A percentile compares a stretch with the other conserved stretches of the same genome.
These are phyloP conservation scores for Plagodis pulveraria DNA, from an alignment of 2,888 invertebrate genomes.

Conservation along the genomic window DNA sequence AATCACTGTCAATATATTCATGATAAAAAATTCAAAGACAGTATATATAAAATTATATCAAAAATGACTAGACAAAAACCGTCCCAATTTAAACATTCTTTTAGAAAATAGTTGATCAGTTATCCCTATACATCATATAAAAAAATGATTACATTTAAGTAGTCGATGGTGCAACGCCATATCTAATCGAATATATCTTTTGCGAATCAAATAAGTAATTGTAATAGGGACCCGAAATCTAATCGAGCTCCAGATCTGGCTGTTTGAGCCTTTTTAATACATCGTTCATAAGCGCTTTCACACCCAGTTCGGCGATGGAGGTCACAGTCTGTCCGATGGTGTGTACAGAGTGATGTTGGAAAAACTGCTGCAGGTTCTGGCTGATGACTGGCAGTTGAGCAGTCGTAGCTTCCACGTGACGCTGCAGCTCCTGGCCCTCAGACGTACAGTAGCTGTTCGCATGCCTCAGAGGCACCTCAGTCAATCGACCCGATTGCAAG, in stretches of 20 bases:
- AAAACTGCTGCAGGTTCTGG: conserved; percentile 14
- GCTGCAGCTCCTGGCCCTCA: conserved; percentile 20
- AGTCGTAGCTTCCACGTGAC: conserved; percentile 16
- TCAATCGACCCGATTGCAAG: conserved; percentile 28
- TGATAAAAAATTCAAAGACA: no score
- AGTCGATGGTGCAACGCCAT: no score
- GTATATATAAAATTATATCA: no score
- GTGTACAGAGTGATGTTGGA: no score
- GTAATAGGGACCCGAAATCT: not conserved
- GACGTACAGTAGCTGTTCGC: conserved; percentile 22
- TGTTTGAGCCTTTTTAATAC: conserved; percentile 5
- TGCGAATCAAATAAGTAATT: no score
- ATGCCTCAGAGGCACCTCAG: conserved; percentile 28
- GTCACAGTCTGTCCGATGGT: conserved; percentile 2
- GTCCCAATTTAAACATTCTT: no score
- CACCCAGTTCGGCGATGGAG: not conserved
- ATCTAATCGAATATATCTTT: no score
- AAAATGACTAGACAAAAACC: no score
- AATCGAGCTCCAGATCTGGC: conserved; percentile 9
- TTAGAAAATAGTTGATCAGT: no score
- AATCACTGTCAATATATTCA: no score
- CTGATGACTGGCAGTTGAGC: conserved; percentile 11
- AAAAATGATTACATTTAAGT: no score
- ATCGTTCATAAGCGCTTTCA: conserved; percentile 1
- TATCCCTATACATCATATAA: no score